phyloP scores from a whole-genome alignment of 2,113 vertebrate species.

The Gnathonemus echidnorhynchus region DNA sequence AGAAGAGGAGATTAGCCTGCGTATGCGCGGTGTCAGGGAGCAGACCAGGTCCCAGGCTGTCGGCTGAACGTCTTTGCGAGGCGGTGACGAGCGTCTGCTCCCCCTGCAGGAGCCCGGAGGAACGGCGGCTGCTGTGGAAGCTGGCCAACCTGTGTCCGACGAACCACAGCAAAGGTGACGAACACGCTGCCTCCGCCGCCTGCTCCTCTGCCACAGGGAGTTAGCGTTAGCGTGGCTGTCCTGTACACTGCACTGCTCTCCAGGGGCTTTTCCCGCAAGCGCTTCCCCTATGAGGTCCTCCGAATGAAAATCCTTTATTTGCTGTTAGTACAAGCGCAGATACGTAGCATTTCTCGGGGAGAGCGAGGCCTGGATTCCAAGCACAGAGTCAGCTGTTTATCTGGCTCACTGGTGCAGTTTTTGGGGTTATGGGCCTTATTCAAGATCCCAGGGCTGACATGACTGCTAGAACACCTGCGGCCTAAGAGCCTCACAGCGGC shows the following conservation, averaged over 20 bases:
- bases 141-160: slow-evolving; percentile 72
- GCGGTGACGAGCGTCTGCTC: background rate
- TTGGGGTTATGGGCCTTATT: background rate
- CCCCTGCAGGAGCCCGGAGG: slow-evolving; percentile 75
- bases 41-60: background rate
- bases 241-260: background rate
- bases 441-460: background rate
- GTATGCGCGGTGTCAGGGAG: background rate
- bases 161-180: slow-evolving; percentile 74
- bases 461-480: background rate
- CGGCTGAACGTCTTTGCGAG: background rate
- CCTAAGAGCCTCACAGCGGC: background rate
- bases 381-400: background rate
- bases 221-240: background rate
- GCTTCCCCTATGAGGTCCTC: background rate
- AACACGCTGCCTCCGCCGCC: background rate
- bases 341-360: background rate
- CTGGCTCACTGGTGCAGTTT: background rate
- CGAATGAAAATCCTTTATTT: background rate
- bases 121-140: slow-evolving; percentile 81
- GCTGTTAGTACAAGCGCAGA: background rate
- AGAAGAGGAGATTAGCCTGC: background rate
- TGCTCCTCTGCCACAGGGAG: background rate
- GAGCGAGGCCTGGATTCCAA: background rate
- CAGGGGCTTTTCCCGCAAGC: background rate